phyloP scores from a whole-genome alignment of 23 tunicate species.

The Corella eumyota region DNA sequence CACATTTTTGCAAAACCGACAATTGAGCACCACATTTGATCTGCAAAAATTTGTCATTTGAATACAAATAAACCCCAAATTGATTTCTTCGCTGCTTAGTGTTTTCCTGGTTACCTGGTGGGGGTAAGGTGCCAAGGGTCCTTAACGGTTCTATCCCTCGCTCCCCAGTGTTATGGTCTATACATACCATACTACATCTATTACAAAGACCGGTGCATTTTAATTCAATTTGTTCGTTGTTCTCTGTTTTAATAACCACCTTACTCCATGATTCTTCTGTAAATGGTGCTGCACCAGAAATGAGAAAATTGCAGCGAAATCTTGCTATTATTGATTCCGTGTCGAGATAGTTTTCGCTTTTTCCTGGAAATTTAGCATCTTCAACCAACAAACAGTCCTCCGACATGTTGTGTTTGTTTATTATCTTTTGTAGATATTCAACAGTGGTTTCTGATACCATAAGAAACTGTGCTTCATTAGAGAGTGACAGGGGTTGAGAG shows the following conservation, averaged over 20 bases:
- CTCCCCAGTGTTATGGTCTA: conserved; percentile 43
- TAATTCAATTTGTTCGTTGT: conserved; percentile 1
- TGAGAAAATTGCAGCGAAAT: conserved; percentile 56
- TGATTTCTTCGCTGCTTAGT: conserved; percentile 13
- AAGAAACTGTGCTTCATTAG: conserved; percentile 69
- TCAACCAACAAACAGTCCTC: conserved; percentile 1
- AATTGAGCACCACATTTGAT: no score
- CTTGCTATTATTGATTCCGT: conserved; percentile 21
- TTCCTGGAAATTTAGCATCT: not conserved
- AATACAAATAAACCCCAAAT: conserved; percentile 24
- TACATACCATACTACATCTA: conserved; percentile 68
- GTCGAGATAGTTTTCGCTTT: not conserved
- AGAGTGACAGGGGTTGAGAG: conserved; percentile 14
- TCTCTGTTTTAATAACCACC: conserved; percentile 1
- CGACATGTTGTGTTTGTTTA: not conserved
- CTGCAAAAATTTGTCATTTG: no score
- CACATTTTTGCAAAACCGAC: no score
- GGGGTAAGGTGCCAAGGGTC: conserved; percentile 36
- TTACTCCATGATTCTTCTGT: conserved; percentile 47
- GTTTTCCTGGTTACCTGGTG: not conserved
- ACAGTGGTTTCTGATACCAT: conserved; percentile 30
- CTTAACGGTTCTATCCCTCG: conserved; percentile 28
- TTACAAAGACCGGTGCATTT: conserved; percentile 32
- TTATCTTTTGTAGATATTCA: conserved; percentile 16
- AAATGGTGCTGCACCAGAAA: conserved; percentile 46